A percentile compares a stretch with the other conserved stretches of the same genome.
Conservation (phyloP, 1,140 invertebrate genomes). For the Nymphalis io region DNA sequence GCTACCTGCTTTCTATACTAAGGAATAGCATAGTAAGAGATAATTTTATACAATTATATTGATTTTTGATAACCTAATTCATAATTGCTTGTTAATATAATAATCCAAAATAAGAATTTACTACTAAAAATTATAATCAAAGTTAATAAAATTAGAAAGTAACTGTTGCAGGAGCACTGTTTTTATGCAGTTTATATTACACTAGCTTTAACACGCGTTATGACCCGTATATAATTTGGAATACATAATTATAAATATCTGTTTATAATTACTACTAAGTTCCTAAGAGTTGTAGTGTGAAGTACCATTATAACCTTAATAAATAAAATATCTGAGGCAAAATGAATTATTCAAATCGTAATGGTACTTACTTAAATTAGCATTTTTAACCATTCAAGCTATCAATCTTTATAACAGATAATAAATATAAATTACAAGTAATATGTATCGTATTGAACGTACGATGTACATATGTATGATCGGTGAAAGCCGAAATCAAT, state of each 20-base stretch:
- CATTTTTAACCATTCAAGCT: background rate
- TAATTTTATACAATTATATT: too few species aligned
- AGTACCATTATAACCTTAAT: too few species aligned
- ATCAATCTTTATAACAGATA: background rate
- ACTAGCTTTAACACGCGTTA: background rate
- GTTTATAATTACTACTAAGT: too few species aligned
- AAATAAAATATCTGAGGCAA: too few species aligned
- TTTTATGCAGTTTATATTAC: constrained; percentile 21
- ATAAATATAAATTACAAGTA: background rate
- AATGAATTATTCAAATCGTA: too few species aligned
- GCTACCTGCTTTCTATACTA: too few species aligned
- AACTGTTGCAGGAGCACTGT: background rate
- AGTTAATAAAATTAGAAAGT: constrained; percentile 20
- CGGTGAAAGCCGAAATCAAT: constrained; percentile 33
- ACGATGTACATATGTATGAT: constrained; percentile 12
- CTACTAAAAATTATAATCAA: background rate
- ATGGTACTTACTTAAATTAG: too few species aligned
- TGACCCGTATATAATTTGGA: background rate
- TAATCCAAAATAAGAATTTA: background rate
- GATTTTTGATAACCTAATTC: background rate
- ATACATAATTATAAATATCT: too few species aligned
- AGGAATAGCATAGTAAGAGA: too few species aligned
- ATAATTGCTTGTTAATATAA: background rate
- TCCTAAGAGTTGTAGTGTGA: background rate
- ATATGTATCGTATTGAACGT: constrained; percentile 14